Evolutionary conservation across 2,797 vertebrate genomes (phyloP), one percentile per base, ranked within the genome.

Genomic region (Neomorphus geoffroyi): DNA sequence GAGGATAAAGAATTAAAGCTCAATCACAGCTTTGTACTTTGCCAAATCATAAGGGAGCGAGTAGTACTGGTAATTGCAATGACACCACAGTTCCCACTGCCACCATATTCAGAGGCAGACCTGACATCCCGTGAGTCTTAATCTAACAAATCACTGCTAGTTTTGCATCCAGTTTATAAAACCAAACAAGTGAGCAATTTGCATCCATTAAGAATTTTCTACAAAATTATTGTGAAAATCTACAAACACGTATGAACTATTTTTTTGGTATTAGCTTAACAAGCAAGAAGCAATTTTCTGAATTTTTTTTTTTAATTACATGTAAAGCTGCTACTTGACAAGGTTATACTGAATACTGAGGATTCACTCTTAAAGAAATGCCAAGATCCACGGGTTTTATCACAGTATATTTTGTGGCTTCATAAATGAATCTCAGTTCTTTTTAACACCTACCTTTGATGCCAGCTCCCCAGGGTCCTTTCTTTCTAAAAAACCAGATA

Each of bases 401-500:
- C 37, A 57, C 54, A 51, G 43, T 37, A 3, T 58, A 48, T 61
- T 72, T 21, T 53, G n/a, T 24, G 30, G 18, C 66, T 93, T 90
- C 70, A 54, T 58, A 45, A 82, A 73, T 28, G 92, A 56, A 57
- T 61, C 51, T 79, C 43, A 93, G 51, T 11, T 73, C 26, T 58
- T 90, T 74, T 24, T 46, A 92, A 69, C 37, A 86, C 93, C 85
- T 97, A 99, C 99, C 98, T 99, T 99, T 67, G 99, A 99, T 27
- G 98, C 98, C 62, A 99, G 97, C 61, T 99, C 98, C 53, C 97
- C 98, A 35, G 98, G 98, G 0, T 96, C 65, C 91, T 98, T 98
- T 90, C 97, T 97, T 88, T 98, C 97, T 87, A 99, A 98, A 95
- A 99, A 98, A 26, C 98, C 99, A 0, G 98, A 92, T 53, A 99